Evolutionary conservation across 2,797 vertebrate species (phyloP), one percentile per base, ranked within the genome.

Genomic region (Sandelia bainsii): DNA sequence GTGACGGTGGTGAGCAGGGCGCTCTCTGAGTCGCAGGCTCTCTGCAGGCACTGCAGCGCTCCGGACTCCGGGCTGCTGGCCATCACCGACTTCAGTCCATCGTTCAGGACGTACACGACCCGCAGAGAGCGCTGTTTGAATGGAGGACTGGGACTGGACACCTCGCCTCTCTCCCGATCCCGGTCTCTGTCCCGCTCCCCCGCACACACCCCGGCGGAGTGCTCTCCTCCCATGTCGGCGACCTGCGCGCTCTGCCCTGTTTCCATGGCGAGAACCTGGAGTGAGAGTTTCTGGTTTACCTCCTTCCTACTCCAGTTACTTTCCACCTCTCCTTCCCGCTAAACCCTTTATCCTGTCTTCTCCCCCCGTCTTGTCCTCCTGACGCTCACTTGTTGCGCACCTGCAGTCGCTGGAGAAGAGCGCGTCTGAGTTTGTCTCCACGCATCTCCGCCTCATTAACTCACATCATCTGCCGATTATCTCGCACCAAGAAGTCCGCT

Each of bases 11-110:
- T 92, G 20, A 98, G 94, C 82, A 95, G 95, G 1, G 96, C 96
- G 25, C 95, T 96, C 86, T 96, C 94, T 0, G 95, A 88, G 82
- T 97, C 95, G 78, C 97, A 99, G 0, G 97, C 97, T 20, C 95
- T 84, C 87, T 93, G 94, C 57, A 98, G 93, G 65, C 96, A 96
- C 75, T 94, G 96, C 57, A 95, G 87, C 0, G 96, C 97, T 1
- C 97, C 97, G 1, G 92, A 95, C 82, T 97, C 97, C 0, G 96
- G 94, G 84, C 95, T 96, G 79, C 95, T 95, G n/a, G 93, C 94
- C 82, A 94, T 87, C 67, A 93, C 92, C 51, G 91, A 61, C 88
- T 95, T 95, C 66, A 95, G 87, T 53, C 94, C 93, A 39, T 97
- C 96, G 78, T 95, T 95, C 69, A 95, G 92, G 29, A 99, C 96